Evolutionary conservation across 2,113 vertebrate genomes (phyloP), one percentile per base, ranked within the genome.

Genomic region (Dolichotis patagonum): DNA sequence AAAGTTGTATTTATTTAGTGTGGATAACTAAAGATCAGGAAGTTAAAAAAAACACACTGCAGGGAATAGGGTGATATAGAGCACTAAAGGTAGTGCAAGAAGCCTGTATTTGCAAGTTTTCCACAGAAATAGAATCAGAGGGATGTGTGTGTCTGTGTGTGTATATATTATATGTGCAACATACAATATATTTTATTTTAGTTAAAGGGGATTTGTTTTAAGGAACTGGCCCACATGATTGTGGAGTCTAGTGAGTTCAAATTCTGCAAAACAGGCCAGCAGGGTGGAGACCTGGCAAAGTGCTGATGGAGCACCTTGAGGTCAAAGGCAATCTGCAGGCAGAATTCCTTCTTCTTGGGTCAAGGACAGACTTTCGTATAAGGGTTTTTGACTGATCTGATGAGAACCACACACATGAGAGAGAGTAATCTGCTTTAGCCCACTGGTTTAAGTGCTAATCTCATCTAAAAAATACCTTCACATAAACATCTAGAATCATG

Each of bases 401-500:
- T 58, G 35, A 91, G 54, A 24, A 30, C 38, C 28, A 46, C 5
- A 28, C 26, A 82, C 20, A 38, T 8, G 35, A 85, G 7, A 52
- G 24, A 67, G 38, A 13, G 35, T 56, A 63, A 85, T 54, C 46
- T 85, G 14, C 71, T 58, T 85, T 71, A 85, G 24, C 38, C 69
- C 32, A 69, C 30, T 43, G 60, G 78, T 54, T 90, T 28, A 82
- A 87, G 58, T 49, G 43, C 60, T 78, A 52, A 35, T 52, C 60
- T 93, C 24, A 83, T 52, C 73, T 96, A 26, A 88, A 95, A 90
- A 91, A 65, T 20, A 65, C 17, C 20, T n/a, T 97, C 82, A 49
- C 5, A 12, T 5, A 91, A 60, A 91, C 32, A 88, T 82, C 32
- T 56, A 93, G 58, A 81, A 85, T 75, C 71, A 78, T 6, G 43